These are phyloP conservation scores for Todiramphus saurophagus DNA, from an alignment of 2,113 vertebrate species.

Conservation along the genomic window DNA sequence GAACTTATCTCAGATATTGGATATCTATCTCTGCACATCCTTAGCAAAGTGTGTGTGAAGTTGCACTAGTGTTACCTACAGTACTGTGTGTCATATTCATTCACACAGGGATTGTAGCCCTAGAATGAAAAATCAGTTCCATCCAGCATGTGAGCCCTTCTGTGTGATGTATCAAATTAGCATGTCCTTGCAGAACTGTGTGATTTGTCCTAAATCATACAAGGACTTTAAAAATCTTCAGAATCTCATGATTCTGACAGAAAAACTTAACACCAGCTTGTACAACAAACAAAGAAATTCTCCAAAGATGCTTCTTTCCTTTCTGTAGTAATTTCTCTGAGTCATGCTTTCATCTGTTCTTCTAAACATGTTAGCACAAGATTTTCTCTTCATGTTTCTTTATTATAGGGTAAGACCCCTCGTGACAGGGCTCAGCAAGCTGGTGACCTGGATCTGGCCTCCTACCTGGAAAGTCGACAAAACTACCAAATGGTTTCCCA, in stretches of 20 bases:
- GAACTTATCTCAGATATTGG: not conserved
- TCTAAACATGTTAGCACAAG: not conserved
- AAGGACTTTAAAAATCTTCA: not conserved
- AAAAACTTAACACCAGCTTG: not conserved
- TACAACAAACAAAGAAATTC: not conserved
- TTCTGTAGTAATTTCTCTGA: not conserved
- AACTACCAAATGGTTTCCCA: slow-evolving; percentile 77
- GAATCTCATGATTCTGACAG: not conserved
- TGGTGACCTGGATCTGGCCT: slow-evolving; percentile 87
- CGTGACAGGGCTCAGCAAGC: slow-evolving; percentile 87
- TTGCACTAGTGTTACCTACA: not conserved
- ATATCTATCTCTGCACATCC: not conserved
- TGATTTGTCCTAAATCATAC: not conserved
- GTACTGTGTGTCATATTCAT: not conserved
- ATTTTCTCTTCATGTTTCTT: not conserved
- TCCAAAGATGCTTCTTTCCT: not conserved
- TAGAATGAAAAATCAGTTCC: not conserved
- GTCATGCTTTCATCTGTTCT: not conserved
- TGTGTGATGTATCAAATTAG: not conserved
- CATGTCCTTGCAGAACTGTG: not conserved
- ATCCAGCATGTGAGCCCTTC: not conserved
- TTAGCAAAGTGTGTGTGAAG: not conserved
- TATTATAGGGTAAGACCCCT: slow-evolving; percentile 87
- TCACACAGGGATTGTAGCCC: not conserved
- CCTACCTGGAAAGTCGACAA: slow-evolving; percentile 83